A percentile compares a stretch with the other conserved stretches of the same genome.
Evolutionary conservation across 2,797 vertebrate genomes (phyloP).

Genomic region (Sternotherus odoratus): DNA sequence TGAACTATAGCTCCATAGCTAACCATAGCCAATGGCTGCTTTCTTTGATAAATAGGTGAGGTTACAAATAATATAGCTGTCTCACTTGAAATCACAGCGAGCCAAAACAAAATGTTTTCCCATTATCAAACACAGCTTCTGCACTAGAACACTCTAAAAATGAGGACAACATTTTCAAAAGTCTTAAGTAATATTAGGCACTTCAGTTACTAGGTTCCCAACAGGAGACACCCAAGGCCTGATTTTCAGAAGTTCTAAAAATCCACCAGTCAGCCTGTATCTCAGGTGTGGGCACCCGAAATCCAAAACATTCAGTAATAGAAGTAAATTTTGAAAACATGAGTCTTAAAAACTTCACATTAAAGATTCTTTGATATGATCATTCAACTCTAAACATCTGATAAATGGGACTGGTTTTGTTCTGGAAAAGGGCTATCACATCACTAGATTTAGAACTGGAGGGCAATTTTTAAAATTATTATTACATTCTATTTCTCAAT

Average conservation of each 20-base stretch:
- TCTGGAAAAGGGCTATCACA: background rate
- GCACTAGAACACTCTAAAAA: background rate
- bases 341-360: background rate
- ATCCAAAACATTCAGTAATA: background rate
- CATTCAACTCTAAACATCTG: background rate
- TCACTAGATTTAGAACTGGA: background rate
- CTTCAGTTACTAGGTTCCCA: background rate
- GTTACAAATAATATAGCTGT: background rate
- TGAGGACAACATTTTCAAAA: constrained; percentile 18
- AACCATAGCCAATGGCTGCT: constrained; percentile 44
- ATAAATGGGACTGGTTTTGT: background rate
- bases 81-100: background rate
- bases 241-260: background rate
- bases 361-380: background rate
- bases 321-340: background rate
- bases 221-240: background rate
- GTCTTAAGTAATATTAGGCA: background rate
- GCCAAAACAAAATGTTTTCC: background rate
- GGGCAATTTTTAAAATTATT: background rate
- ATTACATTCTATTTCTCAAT: background rate
- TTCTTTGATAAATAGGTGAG: constrained; percentile 8
- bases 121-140: background rate
- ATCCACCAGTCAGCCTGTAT: background rate
- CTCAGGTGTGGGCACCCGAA: background rate
- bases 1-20: constrained; percentile 47